A percentile compares a stretch with the other conserved stretches of the same genome.
These are phyloP conservation scores for Dasyprocta punctata DNA, from an alignment of 2,113 vertebrate species.

Conservation along the genomic window DNA sequence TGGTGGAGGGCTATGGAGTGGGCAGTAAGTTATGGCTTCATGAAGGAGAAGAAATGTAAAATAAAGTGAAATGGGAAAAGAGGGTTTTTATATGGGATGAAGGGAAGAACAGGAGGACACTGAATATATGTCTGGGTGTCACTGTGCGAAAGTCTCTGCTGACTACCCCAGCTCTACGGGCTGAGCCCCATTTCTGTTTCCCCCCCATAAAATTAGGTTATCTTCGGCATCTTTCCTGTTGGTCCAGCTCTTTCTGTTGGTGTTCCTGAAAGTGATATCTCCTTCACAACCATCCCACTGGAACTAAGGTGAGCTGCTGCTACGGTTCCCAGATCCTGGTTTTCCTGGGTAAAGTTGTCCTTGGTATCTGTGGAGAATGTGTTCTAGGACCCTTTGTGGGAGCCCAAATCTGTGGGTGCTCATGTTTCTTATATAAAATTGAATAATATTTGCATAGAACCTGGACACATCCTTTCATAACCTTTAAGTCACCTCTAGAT, in stretches of 20 bases:
- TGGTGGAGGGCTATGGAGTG: background rate
- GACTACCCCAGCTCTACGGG: too few relatives aligned
- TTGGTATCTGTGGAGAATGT: background rate
- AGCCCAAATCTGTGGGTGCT: background rate
- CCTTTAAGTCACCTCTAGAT: background rate
- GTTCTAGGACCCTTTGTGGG: background rate
- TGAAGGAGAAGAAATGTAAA: constrained; percentile 18
- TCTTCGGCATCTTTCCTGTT: background rate
- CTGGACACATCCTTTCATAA: too few relatives aligned
- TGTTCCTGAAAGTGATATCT: background rate
- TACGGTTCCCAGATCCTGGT: background rate
- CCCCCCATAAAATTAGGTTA: background rate
- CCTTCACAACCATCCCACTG: background rate
- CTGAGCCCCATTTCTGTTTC: background rate
- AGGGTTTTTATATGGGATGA: too few relatives aligned
- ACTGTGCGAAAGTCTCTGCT: background rate
- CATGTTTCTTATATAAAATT: background rate
- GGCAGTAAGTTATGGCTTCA: background rate
- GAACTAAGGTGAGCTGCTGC: background rate
- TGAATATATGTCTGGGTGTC: background rate
- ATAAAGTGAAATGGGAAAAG: background rate
- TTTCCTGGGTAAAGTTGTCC: too few relatives aligned
- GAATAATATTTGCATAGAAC: background rate
- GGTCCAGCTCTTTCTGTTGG: background rate
- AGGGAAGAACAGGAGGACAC: background rate